Percentiles rank a stretch among this genome's conserved stretches.
Conservation (phyloP, 2,797 vertebrate genomes). For the Chelon auratus region DNA sequence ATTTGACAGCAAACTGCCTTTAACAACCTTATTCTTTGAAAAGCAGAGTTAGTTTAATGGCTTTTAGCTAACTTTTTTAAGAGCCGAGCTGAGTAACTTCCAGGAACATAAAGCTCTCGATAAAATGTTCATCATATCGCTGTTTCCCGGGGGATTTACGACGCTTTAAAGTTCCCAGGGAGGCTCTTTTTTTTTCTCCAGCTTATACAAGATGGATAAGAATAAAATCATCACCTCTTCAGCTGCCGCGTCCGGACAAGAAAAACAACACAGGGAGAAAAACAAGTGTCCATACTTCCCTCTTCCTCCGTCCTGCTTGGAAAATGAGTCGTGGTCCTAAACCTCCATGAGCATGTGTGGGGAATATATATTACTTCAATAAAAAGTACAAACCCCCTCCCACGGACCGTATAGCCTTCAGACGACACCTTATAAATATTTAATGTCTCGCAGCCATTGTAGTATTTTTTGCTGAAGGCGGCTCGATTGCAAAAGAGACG, state of each 20-base stretch:
- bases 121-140: slow-evolving; percentile 67
- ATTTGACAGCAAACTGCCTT: not conserved
- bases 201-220: slow-evolving; percentile 53
- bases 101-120: slow-evolving; percentile 53
- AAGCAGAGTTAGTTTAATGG: slow-evolving; percentile 13
- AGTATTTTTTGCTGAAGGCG: slow-evolving; percentile 86
- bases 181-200: slow-evolving; percentile 8
- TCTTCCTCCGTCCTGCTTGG: slow-evolving; percentile 22
- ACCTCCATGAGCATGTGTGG: slow-evolving; percentile 53
- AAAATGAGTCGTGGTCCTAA: slow-evolving; percentile 56
- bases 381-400: slow-evolving; percentile 71
- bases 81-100: slow-evolving; percentile 31
- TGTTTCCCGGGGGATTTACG: slow-evolving; percentile 62
- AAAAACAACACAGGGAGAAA: slow-evolving; percentile 35
- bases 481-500: slow-evolving; percentile 85
- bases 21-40: not conserved
- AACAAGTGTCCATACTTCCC: slow-evolving; percentile 14
- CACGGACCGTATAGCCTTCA: slow-evolving; percentile 64
- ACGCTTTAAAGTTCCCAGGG: slow-evolving; percentile 54
- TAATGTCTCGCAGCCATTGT: slow-evolving; percentile 81
- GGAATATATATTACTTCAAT: slow-evolving; percentile 80
- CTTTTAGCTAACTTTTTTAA: slow-evolving; percentile 42
- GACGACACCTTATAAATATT: slow-evolving; percentile 81
- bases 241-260: slow-evolving; percentile 29
- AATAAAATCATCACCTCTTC: slow-evolving; percentile 57